A percentile compares a stretch with the other conserved stretches of the same genome.
These are phyloP conservation scores for Nylanderia fulva DNA, from an alignment of 1,140 invertebrate genomes.

Conservation along the genomic window DNA sequence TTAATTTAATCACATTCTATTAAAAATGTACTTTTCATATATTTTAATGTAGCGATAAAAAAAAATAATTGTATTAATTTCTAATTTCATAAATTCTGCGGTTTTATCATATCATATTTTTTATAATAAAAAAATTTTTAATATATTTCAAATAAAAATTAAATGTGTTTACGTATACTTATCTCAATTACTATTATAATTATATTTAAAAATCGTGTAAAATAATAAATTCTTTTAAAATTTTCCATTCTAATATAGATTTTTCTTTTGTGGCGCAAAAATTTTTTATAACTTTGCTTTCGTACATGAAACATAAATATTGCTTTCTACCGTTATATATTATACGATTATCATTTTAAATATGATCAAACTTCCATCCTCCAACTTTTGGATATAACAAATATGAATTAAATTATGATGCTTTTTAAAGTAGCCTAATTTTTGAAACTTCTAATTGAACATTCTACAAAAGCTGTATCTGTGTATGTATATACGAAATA, in stretches of 20 bases:
- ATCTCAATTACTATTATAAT: background rate
- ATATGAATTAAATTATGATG: background rate
- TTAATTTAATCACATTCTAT: background rate
- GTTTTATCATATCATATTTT: background rate
- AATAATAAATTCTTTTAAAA: background rate
- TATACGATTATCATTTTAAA: slow-evolving; percentile 12
- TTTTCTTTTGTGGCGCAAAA: background rate
- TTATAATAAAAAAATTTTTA: background rate
- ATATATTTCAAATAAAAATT: background rate
- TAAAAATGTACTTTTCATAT: background rate
- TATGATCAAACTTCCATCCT: slow-evolving; percentile 23
- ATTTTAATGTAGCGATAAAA: background rate
- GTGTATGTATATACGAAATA: background rate
- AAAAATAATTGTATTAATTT: background rate
- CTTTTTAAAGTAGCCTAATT: background rate
- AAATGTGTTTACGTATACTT: background rate
- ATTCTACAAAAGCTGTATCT: background rate
- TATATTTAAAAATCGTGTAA: background rate
- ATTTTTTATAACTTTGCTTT: slow-evolving; percentile 16
- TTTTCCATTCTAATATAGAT: background rate
- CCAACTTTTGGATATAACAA: background rate
- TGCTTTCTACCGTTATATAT: slow-evolving; percentile 28
- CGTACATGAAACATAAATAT: slow-evolving; percentile 17
- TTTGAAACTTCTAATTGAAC: background rate
- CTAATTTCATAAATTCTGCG: background rate